A percentile compares a stretch with the other conserved stretches of the same genome.
Conservation (phyloP, 2,888 invertebrate genomes). For the Venustoraphidia nigricollis region DNA sequence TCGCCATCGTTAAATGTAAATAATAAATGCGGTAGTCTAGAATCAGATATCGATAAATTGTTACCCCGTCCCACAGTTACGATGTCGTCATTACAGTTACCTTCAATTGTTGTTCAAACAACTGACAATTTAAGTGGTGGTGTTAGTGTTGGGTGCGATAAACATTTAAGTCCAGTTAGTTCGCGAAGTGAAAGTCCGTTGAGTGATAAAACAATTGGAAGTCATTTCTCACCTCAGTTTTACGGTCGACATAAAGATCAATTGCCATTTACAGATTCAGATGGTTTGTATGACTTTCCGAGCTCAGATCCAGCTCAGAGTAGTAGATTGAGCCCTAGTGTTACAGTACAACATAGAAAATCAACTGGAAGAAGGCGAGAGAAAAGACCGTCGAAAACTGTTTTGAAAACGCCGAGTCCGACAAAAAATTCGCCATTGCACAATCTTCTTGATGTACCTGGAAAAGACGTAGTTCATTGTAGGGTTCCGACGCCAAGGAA, state of each 20-base stretch:
- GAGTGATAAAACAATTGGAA: slow-evolving; percentile 51
- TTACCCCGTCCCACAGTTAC: slow-evolving; percentile 14
- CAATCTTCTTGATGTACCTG: slow-evolving; percentile 45
- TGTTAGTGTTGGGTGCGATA: slow-evolving; percentile 30
- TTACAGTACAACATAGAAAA: slow-evolving; percentile 39
- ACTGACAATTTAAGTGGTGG: slow-evolving; percentile 20
- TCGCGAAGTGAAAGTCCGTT: slow-evolving; percentile 65
- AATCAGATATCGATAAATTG: slow-evolving; percentile 32
- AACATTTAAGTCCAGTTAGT: slow-evolving; percentile 51
- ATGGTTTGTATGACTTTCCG: slow-evolving; percentile 65
- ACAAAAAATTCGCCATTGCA: slow-evolving; percentile 36
- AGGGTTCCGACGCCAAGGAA: slow-evolving; percentile 30
- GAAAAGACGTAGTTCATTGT: slow-evolving; percentile 25
- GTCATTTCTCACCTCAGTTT: slow-evolving; percentile 55
- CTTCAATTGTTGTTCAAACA: slow-evolving; percentile 40
- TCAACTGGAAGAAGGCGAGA: slow-evolving; percentile 45
- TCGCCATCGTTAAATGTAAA: slow-evolving; percentile 35
- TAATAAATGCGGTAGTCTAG: slow-evolving; percentile 39
- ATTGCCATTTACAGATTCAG: slow-evolving; percentile 61
- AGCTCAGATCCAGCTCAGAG: slow-evolving; percentile 48
- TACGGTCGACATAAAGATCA: slow-evolving; percentile 46
- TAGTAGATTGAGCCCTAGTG: slow-evolving; percentile 24
- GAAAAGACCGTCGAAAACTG: slow-evolving; percentile 34
- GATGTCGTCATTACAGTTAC: slow-evolving; percentile 37
- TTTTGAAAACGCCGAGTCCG: slow-evolving; percentile 34